A percentile compares a stretch with the other conserved stretches of the same genome.
These are phyloP conservation scores for Xyrichtys novacula DNA, from an alignment of 2,797 vertebrate species.

Conservation along the genomic window DNA sequence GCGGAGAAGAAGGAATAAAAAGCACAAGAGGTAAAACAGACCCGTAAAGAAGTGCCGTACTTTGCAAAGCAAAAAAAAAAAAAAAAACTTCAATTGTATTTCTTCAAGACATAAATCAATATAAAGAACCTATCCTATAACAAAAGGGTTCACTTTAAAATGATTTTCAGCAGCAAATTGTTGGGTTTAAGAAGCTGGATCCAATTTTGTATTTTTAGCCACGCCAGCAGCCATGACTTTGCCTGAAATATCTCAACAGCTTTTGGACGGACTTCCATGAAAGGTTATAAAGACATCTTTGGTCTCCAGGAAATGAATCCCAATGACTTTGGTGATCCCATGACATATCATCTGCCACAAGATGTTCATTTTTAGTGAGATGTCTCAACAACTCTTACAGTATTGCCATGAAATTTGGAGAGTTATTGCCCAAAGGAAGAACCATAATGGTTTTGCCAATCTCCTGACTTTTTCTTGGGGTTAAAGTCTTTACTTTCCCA, in stretches of 20 bases:
- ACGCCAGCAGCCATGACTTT: background rate
- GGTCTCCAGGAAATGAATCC: slow-evolving; percentile 5
- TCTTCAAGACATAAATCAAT: background rate
- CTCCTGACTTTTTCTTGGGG: background rate
- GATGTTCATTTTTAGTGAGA: background rate
- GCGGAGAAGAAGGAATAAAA: background rate
- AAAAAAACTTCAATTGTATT: background rate
- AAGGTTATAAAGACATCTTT: background rate
- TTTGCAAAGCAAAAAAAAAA: slow-evolving; percentile 1
- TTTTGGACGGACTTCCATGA: slow-evolving; percentile 1
- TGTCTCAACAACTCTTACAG: background rate
- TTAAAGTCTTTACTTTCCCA: background rate
- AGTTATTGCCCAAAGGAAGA: background rate
- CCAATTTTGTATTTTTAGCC: background rate
- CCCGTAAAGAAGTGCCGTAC: accelerated
- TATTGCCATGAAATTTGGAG: background rate
- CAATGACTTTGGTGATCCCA: slow-evolving; percentile 4
- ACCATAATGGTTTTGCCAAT: slow-evolving; percentile 7
- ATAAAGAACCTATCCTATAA: background rate
- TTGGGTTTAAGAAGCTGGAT: background rate
- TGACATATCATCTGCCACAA: background rate
- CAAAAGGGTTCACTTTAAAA: background rate
- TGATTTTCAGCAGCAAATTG: background rate
- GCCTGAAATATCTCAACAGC: background rate
- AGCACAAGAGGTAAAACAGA: background rate